Conservation (phyloP, 2,113 vertebrate genomes). For the Platichthys stellatus region DNA sequence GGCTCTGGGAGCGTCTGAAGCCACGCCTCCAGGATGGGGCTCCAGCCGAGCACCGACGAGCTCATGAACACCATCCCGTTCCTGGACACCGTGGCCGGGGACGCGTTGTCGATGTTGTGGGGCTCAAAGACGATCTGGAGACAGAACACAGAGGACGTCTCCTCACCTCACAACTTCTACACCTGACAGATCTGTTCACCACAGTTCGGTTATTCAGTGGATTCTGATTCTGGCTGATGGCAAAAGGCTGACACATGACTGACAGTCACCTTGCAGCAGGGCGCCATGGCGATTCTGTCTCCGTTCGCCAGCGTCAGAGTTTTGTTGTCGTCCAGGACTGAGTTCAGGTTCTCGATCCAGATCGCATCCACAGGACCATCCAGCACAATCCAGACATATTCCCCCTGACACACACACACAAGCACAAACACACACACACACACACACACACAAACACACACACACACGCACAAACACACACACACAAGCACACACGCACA, state of each 20-base stretch:
- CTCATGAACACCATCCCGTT: conserved; percentile 88
- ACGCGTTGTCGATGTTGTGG: conserved; percentile 87
- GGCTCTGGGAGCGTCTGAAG: conserved; percentile 75
- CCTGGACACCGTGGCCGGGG: conserved; percentile 84
- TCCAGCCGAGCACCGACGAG: conserved; percentile 83
- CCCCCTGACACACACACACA: conserved; percentile 69
- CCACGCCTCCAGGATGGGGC: conserved; percentile 81
- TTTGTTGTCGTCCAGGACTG: conserved; percentile 85
- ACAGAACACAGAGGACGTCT: neutral
- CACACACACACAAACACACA: conserved; percentile 7
- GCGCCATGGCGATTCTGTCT: conserved; percentile 84
- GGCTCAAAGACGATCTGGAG: conserved; percentile 82
- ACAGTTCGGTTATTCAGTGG: too few relatives aligned
- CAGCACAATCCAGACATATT: conserved; percentile 83
- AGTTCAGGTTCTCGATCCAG: conserved; percentile 86
- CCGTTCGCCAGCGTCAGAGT: conserved; percentile 84
- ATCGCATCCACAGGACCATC: conserved; percentile 85
- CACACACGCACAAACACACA: conserved; percentile 14
- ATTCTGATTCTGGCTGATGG: neutral
- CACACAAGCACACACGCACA: conserved; percentile 2
- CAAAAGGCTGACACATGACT: neutral
- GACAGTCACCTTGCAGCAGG: conserved; percentile 79
- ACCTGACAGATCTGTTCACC: too few relatives aligned
- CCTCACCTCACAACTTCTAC: too few relatives aligned
- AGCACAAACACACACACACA: neutral